Conservation (phyloP, 2,113 vertebrate genomes). For the Amphiprion percula region DNA sequence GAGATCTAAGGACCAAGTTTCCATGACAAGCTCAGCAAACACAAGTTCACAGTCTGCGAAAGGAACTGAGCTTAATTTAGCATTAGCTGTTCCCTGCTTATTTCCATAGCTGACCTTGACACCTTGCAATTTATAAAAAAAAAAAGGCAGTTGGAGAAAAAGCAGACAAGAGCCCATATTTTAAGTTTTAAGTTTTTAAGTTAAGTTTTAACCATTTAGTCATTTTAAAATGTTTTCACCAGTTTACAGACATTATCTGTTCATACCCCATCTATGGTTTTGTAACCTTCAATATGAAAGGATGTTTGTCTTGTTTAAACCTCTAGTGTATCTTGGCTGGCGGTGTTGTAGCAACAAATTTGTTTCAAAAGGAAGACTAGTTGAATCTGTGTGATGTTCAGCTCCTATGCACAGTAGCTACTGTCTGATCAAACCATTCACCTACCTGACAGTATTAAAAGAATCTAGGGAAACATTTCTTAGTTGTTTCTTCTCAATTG, state of each 20-base stretch:
- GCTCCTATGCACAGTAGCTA: neutral
- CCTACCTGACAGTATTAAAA: conserved; percentile 26
- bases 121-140: neutral
- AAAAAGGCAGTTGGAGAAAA: conserved; percentile 5
- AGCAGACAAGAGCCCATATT: neutral
- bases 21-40: conserved; percentile 35
- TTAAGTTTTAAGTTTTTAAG: too few species aligned
- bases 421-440: conserved; percentile 37
- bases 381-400: conserved; percentile 23
- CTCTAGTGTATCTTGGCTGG: conserved; percentile 1
- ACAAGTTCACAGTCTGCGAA: conserved; percentile 10
- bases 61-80: conserved; percentile 28
- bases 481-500: conserved; percentile 26
- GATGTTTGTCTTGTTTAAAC: conserved; percentile 18
- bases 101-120: conserved; percentile 20
- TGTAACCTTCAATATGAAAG: conserved; percentile 1
- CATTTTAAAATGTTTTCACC: neutral
- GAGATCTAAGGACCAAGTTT: conserved; percentile 33
- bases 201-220: neutral
- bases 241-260: neutral
- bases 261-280: neutral
- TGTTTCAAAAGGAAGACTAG: conserved; percentile 17
- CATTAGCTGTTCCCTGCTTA: conserved; percentile 15
- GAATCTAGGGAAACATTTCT: conserved; percentile 33
- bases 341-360: conserved; percentile 6